These are phyloP conservation scores for Lamprotornis superbus DNA, from an alignment of 2,113 vertebrate species.

Conservation along the genomic window DNA sequence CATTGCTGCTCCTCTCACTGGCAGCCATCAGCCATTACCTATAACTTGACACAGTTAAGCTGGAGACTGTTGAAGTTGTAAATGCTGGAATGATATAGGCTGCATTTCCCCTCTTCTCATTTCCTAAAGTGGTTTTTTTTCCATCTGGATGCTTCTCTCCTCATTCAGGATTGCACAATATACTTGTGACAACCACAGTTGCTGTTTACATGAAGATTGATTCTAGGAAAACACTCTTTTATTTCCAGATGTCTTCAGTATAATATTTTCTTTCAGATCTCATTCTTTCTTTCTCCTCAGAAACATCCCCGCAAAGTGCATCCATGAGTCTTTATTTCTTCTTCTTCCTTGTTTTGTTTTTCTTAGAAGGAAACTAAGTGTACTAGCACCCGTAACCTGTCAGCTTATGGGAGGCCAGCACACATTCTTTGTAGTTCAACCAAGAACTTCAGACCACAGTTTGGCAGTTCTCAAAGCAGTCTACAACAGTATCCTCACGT, in stretches of 20 bases:
- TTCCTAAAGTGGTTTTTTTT: not conserved
- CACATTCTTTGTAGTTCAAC: slow-evolving; percentile 16
- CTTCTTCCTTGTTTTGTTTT: not conserved
- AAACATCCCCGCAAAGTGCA: not conserved
- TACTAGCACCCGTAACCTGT: not conserved
- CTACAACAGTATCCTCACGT: not conserved
- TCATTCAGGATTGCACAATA: not conserved
- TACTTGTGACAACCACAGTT: not conserved
- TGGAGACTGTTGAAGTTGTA: slow-evolving; percentile 7
- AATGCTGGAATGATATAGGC: not conserved
- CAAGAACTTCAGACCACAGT: not conserved
- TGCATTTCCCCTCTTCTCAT: not conserved
- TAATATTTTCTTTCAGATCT: not conserved
- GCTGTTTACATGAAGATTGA: not conserved
- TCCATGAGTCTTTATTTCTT: not conserved
- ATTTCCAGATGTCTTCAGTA: not conserved
- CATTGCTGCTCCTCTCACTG: slow-evolving; percentile 10
- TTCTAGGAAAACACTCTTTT: slow-evolving; percentile 17
- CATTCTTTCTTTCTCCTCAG: not conserved
- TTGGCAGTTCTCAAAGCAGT: not conserved
- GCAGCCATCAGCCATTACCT: slow-evolving; percentile 20
- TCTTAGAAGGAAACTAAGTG: not conserved
- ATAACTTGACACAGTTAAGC: slow-evolving; percentile 17
- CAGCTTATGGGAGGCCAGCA: not conserved
- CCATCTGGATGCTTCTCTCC: not conserved